Conservation (phyloP, 2,888 invertebrate species). For the Cheiracanthium punctorium region DNA sequence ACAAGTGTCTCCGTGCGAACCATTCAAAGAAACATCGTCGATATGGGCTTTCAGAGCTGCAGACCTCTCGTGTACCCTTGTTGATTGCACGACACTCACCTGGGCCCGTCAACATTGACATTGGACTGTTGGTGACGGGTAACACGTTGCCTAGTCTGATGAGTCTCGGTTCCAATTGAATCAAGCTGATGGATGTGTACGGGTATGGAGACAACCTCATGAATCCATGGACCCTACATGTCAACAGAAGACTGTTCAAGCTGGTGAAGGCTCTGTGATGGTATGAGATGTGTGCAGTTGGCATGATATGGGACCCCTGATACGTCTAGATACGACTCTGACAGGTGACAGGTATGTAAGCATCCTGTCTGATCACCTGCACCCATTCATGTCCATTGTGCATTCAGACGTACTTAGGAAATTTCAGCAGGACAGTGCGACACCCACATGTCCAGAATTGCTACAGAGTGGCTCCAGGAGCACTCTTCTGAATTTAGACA, state of each 20-base stretch:
- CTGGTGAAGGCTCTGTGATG: neutral
- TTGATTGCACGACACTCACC: neutral
- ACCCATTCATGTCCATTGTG: conserved; percentile 18
- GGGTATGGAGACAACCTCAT: neutral
- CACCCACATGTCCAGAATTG: conserved; percentile 4
- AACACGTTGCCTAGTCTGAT: neutral
- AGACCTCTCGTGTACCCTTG: neutral
- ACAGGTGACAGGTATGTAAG: conserved; percentile 13
- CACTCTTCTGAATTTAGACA: neutral
- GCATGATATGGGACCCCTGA: neutral
- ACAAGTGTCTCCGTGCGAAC: neutral
- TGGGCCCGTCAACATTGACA: neutral
- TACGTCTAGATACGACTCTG: conserved; percentile 2
- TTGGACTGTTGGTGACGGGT: neutral
- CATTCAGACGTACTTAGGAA: neutral
- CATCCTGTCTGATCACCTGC: conserved; percentile 18
- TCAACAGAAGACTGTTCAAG: neutral
- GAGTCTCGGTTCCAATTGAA: neutral
- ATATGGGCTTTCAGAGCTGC: neutral
- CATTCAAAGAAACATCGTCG: neutral
- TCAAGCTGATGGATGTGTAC: neutral
- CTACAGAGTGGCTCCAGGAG: neutral
- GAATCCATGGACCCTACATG: neutral
- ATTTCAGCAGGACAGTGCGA: conserved; percentile 11
- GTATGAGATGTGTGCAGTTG: neutral